Evolutionary conservation across 2,113 vertebrate species (phyloP), one percentile per base, ranked within the genome.

Genomic region (Cathartes aura): DNA sequence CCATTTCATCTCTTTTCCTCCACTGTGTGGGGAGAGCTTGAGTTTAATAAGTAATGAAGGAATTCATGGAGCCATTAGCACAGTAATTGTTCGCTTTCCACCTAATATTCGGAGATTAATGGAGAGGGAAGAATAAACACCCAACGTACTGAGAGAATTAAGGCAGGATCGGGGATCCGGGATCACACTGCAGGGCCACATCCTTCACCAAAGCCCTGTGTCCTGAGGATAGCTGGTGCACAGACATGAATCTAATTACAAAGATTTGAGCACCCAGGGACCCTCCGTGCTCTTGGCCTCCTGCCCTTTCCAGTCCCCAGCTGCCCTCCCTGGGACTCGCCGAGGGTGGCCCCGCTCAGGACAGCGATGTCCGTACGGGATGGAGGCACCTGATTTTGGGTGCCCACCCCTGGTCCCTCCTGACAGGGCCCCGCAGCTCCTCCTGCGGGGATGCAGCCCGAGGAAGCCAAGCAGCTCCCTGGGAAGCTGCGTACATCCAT

Each of bases 21-120:
- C 12, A 11, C 78, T 78, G 85, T 36, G 6, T 75, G 15, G 56
- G 82, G 81, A 90, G 43, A 36, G 73, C 55, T 95, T 1, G 36
- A 74, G 93, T 96, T 98, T 93, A 97, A 98, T 98, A 97, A 98
- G 93, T 96, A 96, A 97, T 95, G 96, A 97, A 93, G 96, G 81
- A 87, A 95, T 89, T 93, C 95, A 91, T 96, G 90, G 87, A 94
- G 63, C 96, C 97, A 98, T 98, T 97, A 98, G 96, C 63, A 34
- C 87, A 32, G 72, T 96, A 93, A 97, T 91, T 92, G 94, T 86
- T 89, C 64, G 11, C 85, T 97, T 97, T 86, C 82, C 78, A 87
- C 90, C 95, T 96, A 96, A 87, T 70, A 67, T 80, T 76, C 74
- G 7, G 64, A 88, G 70, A 71, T 66, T 80, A 82, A 96, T 88